Evolutionary conservation across 2,113 vertebrate genomes (phyloP), one percentile per base, ranked within the genome.

Genomic region (Pelusios castaneus): DNA sequence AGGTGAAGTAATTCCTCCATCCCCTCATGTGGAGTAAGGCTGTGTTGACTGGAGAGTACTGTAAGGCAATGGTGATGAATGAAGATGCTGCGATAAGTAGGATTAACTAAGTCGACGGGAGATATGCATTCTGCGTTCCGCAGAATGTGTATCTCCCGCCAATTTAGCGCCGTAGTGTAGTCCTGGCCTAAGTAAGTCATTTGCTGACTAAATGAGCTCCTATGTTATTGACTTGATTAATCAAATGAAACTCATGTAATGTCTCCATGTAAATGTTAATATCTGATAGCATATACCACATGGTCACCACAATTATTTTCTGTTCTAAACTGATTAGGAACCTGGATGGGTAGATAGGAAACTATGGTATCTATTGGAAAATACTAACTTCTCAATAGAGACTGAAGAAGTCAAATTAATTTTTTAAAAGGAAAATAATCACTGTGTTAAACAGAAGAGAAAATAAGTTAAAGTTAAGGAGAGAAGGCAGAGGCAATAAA

Each of bases 191-290:
- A n/a, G n/a, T n/a, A n/a, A 47, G 47, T 47, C 47, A 47, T 47
- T 47, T 78, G 9, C 14, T 77, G 73, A 79, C 4, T 83, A 81
- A 94, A 89, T 38, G 19, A 6, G 13, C 21, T 52, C 67, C 67
- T 25, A 84, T 93, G 73, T 87, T 84, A 84, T n/a, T 88, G 4
- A 5, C 21, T 84, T 94, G 45, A 80, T 88, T 91, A 63, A 91
- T 75, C 84, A 95, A 89, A 89, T 70, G 2, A 7, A 21, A 43
- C 78, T 92, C 93, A 82, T 86, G 55, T 45, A 6, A 6, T 91
- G 88, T 63, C 14, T 63, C 60, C 60, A 63, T 19, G 60, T 34
- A 63, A 63, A 54, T 6, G 22, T 82, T 51, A 11, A 24, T 45
- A 47, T 91, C 89, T 96, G 7, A 19, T 10, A 21, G 45, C 63